Conservation (phyloP, 1,140 invertebrate genomes). For the Anastatus disparis region DNA sequence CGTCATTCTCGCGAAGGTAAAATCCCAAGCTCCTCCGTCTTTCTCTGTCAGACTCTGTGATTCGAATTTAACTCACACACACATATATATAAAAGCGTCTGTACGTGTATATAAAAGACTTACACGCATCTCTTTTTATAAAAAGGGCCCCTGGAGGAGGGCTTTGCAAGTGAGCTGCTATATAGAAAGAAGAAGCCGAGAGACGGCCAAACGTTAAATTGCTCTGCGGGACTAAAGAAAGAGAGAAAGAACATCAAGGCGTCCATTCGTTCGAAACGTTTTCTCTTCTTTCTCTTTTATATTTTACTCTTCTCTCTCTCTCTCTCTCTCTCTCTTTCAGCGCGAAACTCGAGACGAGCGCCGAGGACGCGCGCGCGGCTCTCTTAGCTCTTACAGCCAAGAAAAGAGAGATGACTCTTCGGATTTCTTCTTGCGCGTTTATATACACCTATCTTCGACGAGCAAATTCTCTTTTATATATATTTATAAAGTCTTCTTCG, state of each 20-base stretch:
- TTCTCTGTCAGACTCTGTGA: neutral
- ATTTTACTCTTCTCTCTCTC: neutral
- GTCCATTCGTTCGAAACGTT: constrained; percentile 2
- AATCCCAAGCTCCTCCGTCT: no score
- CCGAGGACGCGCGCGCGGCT: constrained; percentile 36
- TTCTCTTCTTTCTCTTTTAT: neutral
- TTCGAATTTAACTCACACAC: constrained; percentile 4
- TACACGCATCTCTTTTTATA: no score
- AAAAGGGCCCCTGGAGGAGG: constrained; percentile 24
- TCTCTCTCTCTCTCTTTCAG: neutral
- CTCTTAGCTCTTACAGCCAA: no score
- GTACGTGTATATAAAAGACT: no score
- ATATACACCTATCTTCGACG: no score
- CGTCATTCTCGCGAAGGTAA: no score
- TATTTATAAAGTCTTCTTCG: constrained; percentile 38
- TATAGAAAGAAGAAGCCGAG: no score
- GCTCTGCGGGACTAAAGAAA: neutral
- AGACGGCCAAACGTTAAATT: constrained; percentile 27
- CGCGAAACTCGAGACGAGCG: constrained; percentile 36
- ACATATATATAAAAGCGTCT: neutral
- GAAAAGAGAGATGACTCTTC: constrained; percentile 51
- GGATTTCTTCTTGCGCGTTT: no score
- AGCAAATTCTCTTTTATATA: no score
- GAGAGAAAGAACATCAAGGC: neutral
- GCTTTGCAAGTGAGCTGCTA: no score